Base-by-base conservation (phyloP, 2,113 vertebrate genomes). In the Nycticorax nycticorax region DNA sequence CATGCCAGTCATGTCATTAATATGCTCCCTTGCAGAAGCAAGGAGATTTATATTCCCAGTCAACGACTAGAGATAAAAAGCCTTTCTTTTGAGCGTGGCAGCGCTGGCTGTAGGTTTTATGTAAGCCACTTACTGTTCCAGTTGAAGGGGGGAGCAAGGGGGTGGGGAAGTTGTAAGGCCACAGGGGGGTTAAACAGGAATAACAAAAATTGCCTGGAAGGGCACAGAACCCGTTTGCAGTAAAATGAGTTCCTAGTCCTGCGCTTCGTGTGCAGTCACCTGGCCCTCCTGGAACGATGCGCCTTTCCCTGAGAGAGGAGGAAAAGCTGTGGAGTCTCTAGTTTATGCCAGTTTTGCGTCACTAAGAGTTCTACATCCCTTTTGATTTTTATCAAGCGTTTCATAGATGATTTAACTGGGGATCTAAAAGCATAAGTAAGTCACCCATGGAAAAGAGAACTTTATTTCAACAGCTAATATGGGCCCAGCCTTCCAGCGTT, bases 21-120 rank as follows among this genome's bases (percentile, higher is more conserved):
- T 13, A 26, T 8, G 24, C 63, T 85, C 79, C 73, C 79, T 95
- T 90, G 91, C 75, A 78, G 76, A 75, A 66, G 53, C 93, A 60
- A 95, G 92, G 93, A 77, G n/a, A 73, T 79, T 52, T 59, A 37
- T 91, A 59, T 74, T 84, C 89, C 56, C 15, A 68, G 78, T 89
- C 91, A 63, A 60, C 6, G 41, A 76, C 96, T 76, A 21, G 16
- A 79, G 88, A 92, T 89, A 69, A 83, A 83, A 93, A 85, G 55
- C 64, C 74, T 94, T 97, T 85, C 53, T 97, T 94, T 92, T 56
- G 87, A 89, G 91, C 76, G 84, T 80, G 30, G 37, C 79, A 89
- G 80, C 80, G 89, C 92, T 96, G 86, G 53, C 9, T 96, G 66
- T 81, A 96, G 91, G 73, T 95, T 94, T 85, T 93, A 82, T 91